A percentile compares a stretch with the other conserved stretches of the same genome.
phyloP scores from a whole-genome alignment of 2,888 invertebrate species.

The Labia minor region DNA sequence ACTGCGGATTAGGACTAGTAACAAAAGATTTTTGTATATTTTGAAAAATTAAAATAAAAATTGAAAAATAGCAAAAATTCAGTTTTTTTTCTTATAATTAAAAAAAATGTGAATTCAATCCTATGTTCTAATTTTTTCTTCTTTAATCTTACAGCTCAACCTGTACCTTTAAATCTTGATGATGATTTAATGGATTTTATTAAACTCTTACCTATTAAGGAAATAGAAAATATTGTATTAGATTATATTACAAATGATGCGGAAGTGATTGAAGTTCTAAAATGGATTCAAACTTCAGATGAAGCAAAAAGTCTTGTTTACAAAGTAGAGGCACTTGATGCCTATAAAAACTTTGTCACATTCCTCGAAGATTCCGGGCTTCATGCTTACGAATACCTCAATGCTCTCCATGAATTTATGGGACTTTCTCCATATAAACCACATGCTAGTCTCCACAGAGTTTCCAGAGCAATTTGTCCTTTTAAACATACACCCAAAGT shows the following conservation, averaged over 20 bases:
- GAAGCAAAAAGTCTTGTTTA: background rate
- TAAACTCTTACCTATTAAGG: background rate
- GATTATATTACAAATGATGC: background rate
- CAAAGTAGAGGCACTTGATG: background rate
- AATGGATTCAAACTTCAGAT: background rate
- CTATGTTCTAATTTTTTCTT: too few species aligned
- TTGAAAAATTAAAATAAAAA: too few species aligned
- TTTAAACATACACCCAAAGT: background rate
- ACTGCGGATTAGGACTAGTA: too few species aligned
- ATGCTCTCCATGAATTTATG: background rate
- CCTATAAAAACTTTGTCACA: background rate
- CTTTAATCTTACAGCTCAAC: background rate
- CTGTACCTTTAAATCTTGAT: background rate
- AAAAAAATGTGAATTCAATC: too few species aligned
- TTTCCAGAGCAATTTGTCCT: background rate
- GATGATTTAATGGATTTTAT: background rate
- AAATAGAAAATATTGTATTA: background rate
- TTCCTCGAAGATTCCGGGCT: background rate
- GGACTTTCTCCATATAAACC: background rate
- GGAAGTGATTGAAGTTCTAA: background rate
- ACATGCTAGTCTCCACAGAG: background rate
- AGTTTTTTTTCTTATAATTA: too few species aligned
- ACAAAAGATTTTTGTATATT: too few species aligned
- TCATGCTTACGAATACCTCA: background rate
- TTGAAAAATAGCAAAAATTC: too few species aligned